Base-by-base conservation (phyloP, 35 echinoderm and acorn worm species). In the Anneissia japonica region DNA sequence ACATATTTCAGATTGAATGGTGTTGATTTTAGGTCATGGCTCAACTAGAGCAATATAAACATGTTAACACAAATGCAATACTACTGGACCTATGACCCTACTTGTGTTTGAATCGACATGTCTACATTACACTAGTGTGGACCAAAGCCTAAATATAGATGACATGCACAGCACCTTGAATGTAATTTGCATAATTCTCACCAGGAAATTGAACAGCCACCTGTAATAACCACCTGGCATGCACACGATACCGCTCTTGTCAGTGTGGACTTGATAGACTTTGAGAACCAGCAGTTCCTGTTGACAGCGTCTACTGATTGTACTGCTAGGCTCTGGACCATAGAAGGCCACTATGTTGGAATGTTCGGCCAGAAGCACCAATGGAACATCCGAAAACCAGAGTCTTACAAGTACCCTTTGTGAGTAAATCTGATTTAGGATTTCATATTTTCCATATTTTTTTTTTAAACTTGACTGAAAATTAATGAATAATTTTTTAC, bases 291-390 rank as follows among this genome's bases (percentile, higher is more conserved):
- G 17, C 77, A 77, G 5, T 99, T 99, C 79, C 39, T 99, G 19
- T 46, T 99, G 46, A 89, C 96, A 41, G 96, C 96, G 13, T 99
- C 96, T 0, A 92, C 92, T n/a, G 96, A 99, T 81, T 81, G 79
- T 7, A 99, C 96, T 32, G 89, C 96, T 29, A 93, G 92, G 84
- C 81, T 99, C 17, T 99, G 96, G 96, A 99, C 96, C 19, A 29
- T 87, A 0, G 80, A 91, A 28, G 96, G 96, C 56, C 86, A 94
- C 38, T 94, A 81, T 78, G 84, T 99, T 30, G 96, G 96, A 12
- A 94, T 92, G 13, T 93, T 99, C 87, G 96, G 96, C 38, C 96
- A 99, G 56, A 73, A 74, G 0, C 45, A 89, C n/a, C 88, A 91
- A 37, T 99, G 96, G 96, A 88, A 91, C 30, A 51, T 99, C 17